These are phyloP conservation scores for Aleiodes alternator DNA, from an alignment of 2,888 invertebrate genomes.

Conservation along the genomic window DNA sequence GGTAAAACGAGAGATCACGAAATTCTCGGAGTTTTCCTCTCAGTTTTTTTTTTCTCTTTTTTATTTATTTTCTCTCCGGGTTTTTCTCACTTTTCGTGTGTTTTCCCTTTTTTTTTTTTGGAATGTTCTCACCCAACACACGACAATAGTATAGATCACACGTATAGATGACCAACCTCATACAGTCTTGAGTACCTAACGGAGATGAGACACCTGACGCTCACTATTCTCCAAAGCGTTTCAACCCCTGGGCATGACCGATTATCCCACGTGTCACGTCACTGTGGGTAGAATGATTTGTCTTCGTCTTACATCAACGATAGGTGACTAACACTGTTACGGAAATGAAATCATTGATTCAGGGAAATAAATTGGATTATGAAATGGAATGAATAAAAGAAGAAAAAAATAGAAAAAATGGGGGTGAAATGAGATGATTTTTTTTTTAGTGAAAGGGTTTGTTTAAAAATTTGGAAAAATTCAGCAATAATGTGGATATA, in stretches of 20 bases:
- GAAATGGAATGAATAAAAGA: too few species aligned
- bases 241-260: constrained; percentile 36
- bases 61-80: constrained; percentile 3
- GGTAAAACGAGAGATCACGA: background rate
- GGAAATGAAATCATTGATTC: background rate
- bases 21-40: background rate
- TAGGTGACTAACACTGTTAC: constrained; percentile 9
- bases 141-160: constrained; percentile 2
- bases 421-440: too few species aligned
- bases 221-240: constrained; percentile 36
- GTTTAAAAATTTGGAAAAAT: too few species aligned
- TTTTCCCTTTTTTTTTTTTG: constrained; percentile 19
- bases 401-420: too few species aligned
- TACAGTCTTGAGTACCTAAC: constrained; percentile 26
- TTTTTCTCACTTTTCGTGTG: background rate
- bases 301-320: constrained; percentile 36
- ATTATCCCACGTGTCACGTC: constrained; percentile 44
- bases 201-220: constrained; percentile 48
- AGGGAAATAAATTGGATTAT: background rate
- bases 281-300: constrained; percentile 41
- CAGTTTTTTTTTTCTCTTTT: too few species aligned
- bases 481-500: too few species aligned
- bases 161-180: constrained; percentile 21
- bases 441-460: too few species aligned
- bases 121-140: constrained; percentile 17